Evolutionary conservation across 1,140 invertebrate genomes (phyloP).

Genomic region (Pseudachorutes palmiensis): DNA sequence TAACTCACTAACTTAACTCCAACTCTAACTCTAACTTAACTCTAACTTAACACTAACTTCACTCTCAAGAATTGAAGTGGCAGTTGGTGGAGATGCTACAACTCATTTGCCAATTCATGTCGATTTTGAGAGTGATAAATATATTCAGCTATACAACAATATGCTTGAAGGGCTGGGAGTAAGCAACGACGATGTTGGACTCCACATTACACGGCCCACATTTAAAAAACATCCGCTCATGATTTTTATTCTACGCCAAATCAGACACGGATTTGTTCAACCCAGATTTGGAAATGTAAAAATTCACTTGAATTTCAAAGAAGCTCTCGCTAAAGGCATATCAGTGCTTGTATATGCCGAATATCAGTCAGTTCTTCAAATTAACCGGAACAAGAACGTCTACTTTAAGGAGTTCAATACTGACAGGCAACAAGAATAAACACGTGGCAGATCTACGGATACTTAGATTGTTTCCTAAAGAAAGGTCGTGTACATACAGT

Average conservation of each 20-base stretch:
- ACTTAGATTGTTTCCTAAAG: constrained; percentile 3
- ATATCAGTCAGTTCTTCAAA: constrained; percentile 24
- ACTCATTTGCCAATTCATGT: constrained; percentile 1
- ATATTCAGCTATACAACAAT: constrained; percentile 9
- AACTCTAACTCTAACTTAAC: no score
- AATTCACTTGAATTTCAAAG: constrained; percentile 26
- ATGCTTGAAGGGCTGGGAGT: constrained; percentile 15
- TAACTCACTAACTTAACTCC: no score
- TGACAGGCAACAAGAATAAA: constrained; percentile 11
- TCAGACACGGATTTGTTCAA: background rate
- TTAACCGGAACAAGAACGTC: constrained; percentile 20
- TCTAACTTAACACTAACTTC: no score
- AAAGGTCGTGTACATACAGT: background rate
- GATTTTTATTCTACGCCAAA: constrained; percentile 11
- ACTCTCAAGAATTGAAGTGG: constrained; percentile 18
- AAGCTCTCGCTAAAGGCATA: constrained; percentile 6
- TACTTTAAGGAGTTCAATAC: constrained; percentile 16
- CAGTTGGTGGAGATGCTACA: constrained; percentile 16
- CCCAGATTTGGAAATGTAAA: constrained; percentile 21
- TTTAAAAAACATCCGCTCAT: constrained; percentile 13
- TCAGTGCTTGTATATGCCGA: constrained; percentile 23
- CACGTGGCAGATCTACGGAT: background rate
- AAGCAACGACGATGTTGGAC: constrained; percentile 4
- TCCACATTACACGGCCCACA: constrained; percentile 15
- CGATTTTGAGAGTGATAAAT: constrained; percentile 8